Conservation (phyloP, 1,140 invertebrate species). For the Riptortus pedestris region DNA sequence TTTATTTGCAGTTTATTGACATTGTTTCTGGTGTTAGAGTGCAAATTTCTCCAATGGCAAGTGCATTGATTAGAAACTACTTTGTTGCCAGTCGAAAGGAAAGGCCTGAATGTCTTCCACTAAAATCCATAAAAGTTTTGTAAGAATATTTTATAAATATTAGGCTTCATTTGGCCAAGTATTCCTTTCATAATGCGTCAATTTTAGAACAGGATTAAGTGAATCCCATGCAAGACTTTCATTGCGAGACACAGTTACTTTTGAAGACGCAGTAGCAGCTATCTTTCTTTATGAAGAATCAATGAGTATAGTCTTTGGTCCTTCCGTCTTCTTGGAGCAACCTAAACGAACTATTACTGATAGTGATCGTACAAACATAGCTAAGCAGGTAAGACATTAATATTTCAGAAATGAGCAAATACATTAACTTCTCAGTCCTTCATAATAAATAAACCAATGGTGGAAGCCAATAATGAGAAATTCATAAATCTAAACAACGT, state of each 20-base stretch:
- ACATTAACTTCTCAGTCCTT: neutral
- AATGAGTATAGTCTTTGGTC: conserved; percentile 16
- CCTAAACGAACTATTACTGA: neutral
- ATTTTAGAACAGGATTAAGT: conserved; percentile 27
- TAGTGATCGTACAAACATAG: neutral
- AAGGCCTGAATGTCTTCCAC: conserved; percentile 29
- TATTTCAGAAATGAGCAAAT: neutral
- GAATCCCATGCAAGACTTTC: conserved; percentile 31
- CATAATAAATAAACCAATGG: neutral
- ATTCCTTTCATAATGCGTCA: too few relatives aligned
- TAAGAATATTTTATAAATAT: conserved; percentile 19
- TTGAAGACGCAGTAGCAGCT: conserved; percentile 29
- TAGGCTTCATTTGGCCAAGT: neutral
- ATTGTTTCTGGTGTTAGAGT: conserved; percentile 24
- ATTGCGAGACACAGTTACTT: conserved; percentile 25
- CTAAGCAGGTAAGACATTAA: neutral
- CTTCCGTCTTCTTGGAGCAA: neutral
- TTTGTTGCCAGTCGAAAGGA: conserved; percentile 31
- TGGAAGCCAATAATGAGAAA: too few relatives aligned
- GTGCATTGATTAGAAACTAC: conserved; percentile 30
- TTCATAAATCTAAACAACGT: neutral
- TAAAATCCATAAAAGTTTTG: conserved; percentile 29
- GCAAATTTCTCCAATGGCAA: conserved; percentile 24
- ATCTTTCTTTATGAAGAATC: conserved; percentile 31
- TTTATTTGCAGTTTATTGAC: conserved; percentile 25